These are phyloP conservation scores for Takifugu flavidus DNA, from an alignment of 2,113 vertebrate species.

Conservation along the genomic window DNA sequence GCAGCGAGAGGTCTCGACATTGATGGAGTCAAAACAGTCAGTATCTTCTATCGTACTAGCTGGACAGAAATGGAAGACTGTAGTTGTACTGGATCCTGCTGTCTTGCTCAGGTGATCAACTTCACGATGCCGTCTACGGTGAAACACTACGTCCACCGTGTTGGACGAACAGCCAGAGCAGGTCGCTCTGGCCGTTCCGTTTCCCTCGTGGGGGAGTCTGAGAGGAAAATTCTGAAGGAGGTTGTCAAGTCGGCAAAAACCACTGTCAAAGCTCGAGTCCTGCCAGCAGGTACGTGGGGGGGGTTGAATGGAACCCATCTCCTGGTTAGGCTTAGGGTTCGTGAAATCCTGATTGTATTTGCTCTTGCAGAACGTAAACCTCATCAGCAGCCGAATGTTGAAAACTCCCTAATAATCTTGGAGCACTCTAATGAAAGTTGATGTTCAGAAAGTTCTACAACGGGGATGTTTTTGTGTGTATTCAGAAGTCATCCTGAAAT, in stretches of 20 bases:
- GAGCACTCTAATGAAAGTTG: too few relatives aligned
- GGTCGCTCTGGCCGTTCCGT: slow-evolving; percentile 90
- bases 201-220: slow-evolving; percentile 91
- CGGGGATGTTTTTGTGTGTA: not conserved
- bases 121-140: slow-evolving; percentile 96
- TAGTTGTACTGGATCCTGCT: not conserved
- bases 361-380: too few relatives aligned
- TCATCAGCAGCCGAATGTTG: too few relatives aligned
- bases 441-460: too few relatives aligned
- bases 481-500: slow-evolving; percentile 91
- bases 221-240: slow-evolving; percentile 94
- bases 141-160: slow-evolving; percentile 96
- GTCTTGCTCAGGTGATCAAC: slow-evolving; percentile 85
- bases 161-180: slow-evolving; percentile 90
- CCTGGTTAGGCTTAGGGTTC: not conserved
- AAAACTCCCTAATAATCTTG: too few relatives aligned
- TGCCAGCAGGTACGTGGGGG: slow-evolving; percentile 82
- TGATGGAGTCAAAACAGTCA: slow-evolving; percentile 93
- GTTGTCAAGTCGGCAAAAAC: slow-evolving; percentile 88
- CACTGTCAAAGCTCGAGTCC: slow-evolving; percentile 87
- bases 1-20: slow-evolving; percentile 96
- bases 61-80: not conserved
- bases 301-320: not conserved
- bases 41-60: not conserved
- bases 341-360: not conserved